phyloP scores from a whole-genome alignment of 2,113 vertebrate species.

The Cyanoderma ruficeps region DNA sequence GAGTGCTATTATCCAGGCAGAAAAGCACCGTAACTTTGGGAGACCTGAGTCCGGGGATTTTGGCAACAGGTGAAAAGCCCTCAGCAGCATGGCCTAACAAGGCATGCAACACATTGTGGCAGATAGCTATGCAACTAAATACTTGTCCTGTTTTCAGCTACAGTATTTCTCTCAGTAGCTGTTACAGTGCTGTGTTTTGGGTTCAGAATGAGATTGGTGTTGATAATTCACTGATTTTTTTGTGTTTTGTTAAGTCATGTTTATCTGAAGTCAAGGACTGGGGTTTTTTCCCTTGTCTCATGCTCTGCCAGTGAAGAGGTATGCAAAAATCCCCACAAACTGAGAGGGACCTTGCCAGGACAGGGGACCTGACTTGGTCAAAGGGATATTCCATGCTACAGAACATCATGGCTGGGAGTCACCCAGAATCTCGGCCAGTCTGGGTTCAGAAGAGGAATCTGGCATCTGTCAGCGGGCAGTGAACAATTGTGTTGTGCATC shows the following conservation, averaged over 20 bases:
- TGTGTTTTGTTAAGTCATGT: not conserved
- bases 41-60: not conserved
- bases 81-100: not conserved
- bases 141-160: not conserved
- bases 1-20: not conserved
- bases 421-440: fast-evolving
- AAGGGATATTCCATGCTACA: not conserved
- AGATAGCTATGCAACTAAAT: not conserved
- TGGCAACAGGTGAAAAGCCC: not conserved
- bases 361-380: not conserved
- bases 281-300: not conserved
- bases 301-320: not conserved
- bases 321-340: not conserved
- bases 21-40: not conserved
- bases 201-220: not conserved
- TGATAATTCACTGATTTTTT: not conserved
- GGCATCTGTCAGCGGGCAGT: not conserved
- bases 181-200: not conserved
- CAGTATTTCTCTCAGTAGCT: not conserved
- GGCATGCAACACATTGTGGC: not conserved
- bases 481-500: not conserved
- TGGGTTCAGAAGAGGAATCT: not conserved
- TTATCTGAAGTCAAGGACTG: not conserved
- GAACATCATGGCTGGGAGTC: fast-evolving
- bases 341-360: not conserved